A percentile compares a stretch with the other conserved stretches of the same genome.
phyloP scores from a whole-genome alignment of 92 coral and sea anemone species.

The Galaxea fascicularis region DNA sequence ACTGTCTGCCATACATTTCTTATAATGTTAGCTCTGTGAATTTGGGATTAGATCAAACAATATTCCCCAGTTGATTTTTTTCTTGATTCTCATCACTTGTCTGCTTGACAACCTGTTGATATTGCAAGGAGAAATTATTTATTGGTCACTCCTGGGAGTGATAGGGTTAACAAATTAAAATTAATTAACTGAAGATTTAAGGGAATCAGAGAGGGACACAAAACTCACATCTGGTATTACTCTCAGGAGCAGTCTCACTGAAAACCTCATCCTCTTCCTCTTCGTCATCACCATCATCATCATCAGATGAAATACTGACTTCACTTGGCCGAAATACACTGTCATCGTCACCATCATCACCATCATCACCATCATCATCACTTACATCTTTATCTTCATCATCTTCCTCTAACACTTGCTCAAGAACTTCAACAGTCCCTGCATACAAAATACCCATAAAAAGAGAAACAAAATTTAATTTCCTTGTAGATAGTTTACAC shows the following conservation, averaged over 20 bases:
- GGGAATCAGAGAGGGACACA: background rate
- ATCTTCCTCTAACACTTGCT: conserved; percentile 56
- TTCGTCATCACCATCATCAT: conserved; percentile 34
- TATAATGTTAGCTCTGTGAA: too few species aligned
- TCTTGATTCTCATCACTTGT: too few species aligned
- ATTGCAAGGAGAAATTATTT: too few species aligned
- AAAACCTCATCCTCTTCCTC: conserved; percentile 33
- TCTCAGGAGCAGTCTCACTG: conserved; percentile 9
- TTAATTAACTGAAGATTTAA: too few species aligned
- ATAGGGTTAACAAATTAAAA: too few species aligned
- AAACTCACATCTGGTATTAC: background rate
- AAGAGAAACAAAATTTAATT: background rate
- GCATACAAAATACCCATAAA: background rate
- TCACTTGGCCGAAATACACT: conserved; percentile 47
- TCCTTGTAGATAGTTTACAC: background rate
- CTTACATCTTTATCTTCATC: conserved; percentile 31
- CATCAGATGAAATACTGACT: conserved; percentile 35
- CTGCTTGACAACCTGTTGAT: too few species aligned
- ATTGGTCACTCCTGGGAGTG: too few species aligned
- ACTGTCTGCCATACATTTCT: too few species aligned
- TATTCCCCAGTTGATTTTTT: too few species aligned
- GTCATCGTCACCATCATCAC: conserved; percentile 43
- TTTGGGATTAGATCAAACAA: too few species aligned
- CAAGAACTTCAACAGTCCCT: conserved; percentile 77
- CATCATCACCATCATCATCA: conserved; percentile 46